Base-by-base conservation (phyloP, 2,113 vertebrate genomes). In the Charadrius vociferus region DNA sequence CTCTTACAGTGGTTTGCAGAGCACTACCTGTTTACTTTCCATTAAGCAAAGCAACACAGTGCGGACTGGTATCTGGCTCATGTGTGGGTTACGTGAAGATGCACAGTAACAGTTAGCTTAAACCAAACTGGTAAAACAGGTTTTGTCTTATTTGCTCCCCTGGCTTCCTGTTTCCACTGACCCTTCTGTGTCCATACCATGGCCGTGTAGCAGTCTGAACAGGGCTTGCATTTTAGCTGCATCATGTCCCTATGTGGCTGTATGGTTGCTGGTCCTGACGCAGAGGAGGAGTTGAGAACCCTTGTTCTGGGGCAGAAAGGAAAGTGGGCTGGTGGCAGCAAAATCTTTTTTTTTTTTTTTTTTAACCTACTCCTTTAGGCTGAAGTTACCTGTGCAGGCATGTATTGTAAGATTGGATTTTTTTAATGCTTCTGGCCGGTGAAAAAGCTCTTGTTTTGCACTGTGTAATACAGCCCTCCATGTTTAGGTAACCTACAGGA, bases 151-250 rank as follows among this genome's bases (percentile, higher is more conserved):
- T 12, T 37, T 72, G 59, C 62, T 88, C 19, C 18, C 27, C 14
- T 14, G 8, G 10, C 27, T 79, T 67, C 39, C 9, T 26, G 15
- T 37, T 82, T 86, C 43, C 0, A 0, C 34, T 78, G 1, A 56
- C 49, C 18, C 37, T 85, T 74, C 65, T 52, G 15, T 43, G 47
- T 59, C 56, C 3, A 0, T 61, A 7, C 39, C 4, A 3, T 19
- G 37, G 8, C 55, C 19, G 1, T 4, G 4, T n/a, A 43, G 18
- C 32, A 68, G 29, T 27, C 53, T 83, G 74, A 78, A 18, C 9
- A 87, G 32, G 56, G 29, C 41, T 43, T 50, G 49, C 22, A 24
- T 23, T 50, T 24, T 13, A 50, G 49, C 49, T 23, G 10, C 6
- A 50, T 81, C 8, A 1, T 59, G 37, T 81, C n/a, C 22, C 1